Evolutionary conservation across 2,797 vertebrate species (phyloP), one percentile per base, ranked within the genome.

Genomic region (Lithobates pipiens): DNA sequence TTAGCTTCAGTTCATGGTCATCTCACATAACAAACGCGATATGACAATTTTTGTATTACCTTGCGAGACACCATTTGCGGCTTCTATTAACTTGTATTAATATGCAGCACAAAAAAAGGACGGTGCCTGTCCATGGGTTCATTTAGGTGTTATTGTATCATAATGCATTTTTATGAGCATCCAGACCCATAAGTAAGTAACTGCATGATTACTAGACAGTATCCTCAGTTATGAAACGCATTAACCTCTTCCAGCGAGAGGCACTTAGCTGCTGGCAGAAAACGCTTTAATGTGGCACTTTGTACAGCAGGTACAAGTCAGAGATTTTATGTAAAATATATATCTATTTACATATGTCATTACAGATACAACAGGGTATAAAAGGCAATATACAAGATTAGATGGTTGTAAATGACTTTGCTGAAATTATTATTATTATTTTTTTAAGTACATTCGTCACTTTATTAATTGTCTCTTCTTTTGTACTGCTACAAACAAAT

Each of bases 81-180:
- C 70, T 87, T 87, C 81, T 87, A 87, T 87, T 83, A 87, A 82
- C 76, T 78, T 79, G 65, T 83, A 87, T 87, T 87, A 87, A 79
- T 87, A 87, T 87, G 76, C 69, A 75, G 44, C 76, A 61, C 54
- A 67, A 13, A n/a, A 25, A 81, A 83, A 70, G 72, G 76, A 83
- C n/a, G 63, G 69, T 36, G 69, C 29, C 76, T 67, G 76, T 79
- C 76, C 39, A 23, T 44, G 44, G 76, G 76, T 79, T 79, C 85
- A 87, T 74, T 79, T 75, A 42, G 85, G 80, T 79, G 63, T 87
- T 83, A 87, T 83, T 69, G 54, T 78, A 82, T 72, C 85, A 74
- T 82, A 78, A 83, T 74, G 76, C 76, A 78, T 73, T 78, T 18
- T 67, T 79, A 74, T 57, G 57, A 79, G 68, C n/a, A 50, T 39